Conservation (phyloP, 2,888 invertebrate genomes). For the Caenorhabditis panamensis region DNA sequence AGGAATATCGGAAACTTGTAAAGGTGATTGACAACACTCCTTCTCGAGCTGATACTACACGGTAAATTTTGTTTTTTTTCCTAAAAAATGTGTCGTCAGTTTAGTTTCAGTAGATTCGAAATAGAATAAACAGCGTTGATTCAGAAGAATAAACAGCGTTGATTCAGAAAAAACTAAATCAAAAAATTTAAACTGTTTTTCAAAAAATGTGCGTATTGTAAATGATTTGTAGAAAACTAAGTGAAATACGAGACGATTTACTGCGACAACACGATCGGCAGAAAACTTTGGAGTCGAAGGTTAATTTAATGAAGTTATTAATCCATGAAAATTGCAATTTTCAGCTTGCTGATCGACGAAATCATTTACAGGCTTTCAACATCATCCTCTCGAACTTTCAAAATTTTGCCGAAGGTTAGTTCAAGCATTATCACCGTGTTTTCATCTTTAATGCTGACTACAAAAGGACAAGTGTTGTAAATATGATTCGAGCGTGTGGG, state of each 20-base stretch:
- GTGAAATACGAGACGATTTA: constrained; percentile 71
- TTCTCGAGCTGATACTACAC: constrained; percentile 67
- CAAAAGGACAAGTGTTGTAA: too few relatives aligned
- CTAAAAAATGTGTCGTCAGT: too few relatives aligned
- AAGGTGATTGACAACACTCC: constrained; percentile 73
- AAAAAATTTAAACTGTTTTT: too few relatives aligned
- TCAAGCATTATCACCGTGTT: too few relatives aligned
- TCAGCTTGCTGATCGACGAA: constrained; percentile 64
- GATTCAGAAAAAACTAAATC: too few relatives aligned
- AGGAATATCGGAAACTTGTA: constrained; percentile 76
- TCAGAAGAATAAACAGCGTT: too few relatives aligned
- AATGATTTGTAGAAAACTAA: constrained; percentile 68
- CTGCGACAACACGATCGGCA: constrained; percentile 73
- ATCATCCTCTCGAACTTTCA: constrained; percentile 62
- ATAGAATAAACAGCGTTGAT: too few relatives aligned
- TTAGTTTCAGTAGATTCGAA: too few relatives aligned
- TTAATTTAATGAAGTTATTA: constrained; percentile 19
- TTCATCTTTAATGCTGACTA: too few relatives aligned
- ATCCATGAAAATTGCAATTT: not conserved
- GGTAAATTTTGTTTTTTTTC: constrained; percentile 40
- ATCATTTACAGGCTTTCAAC: constrained; percentile 68
- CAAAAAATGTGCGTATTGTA: too few relatives aligned
- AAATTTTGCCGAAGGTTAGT: constrained; percentile 64
- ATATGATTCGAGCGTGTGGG: too few relatives aligned
- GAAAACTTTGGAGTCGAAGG: constrained; percentile 71